Evolutionary conservation across 1,140 invertebrate species (phyloP), one percentile per base, ranked within the genome.

Genomic region (Trichoplusia ni): DNA sequence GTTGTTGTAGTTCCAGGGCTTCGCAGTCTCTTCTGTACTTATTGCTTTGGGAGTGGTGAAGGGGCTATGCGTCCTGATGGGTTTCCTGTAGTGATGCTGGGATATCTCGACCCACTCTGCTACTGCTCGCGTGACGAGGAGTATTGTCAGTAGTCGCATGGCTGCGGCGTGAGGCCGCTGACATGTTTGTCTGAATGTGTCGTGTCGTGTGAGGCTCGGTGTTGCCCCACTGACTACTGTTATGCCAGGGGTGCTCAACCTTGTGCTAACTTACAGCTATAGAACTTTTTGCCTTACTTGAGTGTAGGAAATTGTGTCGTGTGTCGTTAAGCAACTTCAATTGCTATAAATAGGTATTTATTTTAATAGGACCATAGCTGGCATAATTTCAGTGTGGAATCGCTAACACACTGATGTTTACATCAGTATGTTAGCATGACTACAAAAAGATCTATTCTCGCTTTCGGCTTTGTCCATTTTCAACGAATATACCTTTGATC

Each of bases 31-130:
- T 33, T 60, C 56, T 11, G 18, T 21, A 13, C 47, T 31, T 14
- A 23, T 31, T 5, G 21, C 6, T 35, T 14, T 47, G 1, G 56
- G 8, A 1, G 46, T 63, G 6, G 44, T 49, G 21, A 42, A 25
- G 8, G 25, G 38, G 23, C 25, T 27, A 11, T 56, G n/a, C 14
- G 18, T 53, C n/a, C 21, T 33, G 11, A 54, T 8, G 5, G 78
- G 72, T 27, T 81, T 77, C 27, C 67, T 73, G 44, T 82, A 81
- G 33, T 84, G 60, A 40, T 83, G 79, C 42, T 87, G 86, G 0
- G 84, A 72, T 49, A 89, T 89, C 64, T 89, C 79, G 13, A 89
- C 82, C 86, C 86, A 89, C 21, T 89, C 86, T 19, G 71, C 58
- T 4, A 37, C 8, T 0, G 59, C 74, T 37, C 46, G 60, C 2